A percentile compares a stretch with the other conserved stretches of the same genome.
Evolutionary conservation across 2,113 vertebrate species (phyloP).

Genomic region (Cervus canadensis): DNA sequence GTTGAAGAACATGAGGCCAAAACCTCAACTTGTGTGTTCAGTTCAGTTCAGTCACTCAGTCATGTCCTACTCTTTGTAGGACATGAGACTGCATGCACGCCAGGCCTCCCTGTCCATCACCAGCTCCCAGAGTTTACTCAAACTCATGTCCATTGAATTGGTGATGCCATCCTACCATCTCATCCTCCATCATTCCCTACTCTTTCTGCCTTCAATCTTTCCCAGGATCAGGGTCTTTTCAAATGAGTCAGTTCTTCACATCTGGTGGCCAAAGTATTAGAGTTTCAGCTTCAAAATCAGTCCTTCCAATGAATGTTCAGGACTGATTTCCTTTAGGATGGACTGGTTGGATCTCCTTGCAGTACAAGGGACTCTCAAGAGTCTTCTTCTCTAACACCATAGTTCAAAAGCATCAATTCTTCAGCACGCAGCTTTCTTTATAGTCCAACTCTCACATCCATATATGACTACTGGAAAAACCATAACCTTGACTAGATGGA

Average conservation of each 20-base stretch:
- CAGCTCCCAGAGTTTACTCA: not conserved
- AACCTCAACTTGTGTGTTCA: not conserved
- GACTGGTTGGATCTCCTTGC: not conserved
- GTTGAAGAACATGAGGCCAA: not conserved
- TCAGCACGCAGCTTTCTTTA: accelerated
- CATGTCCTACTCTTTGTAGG: not conserved
- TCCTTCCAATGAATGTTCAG: not conserved
- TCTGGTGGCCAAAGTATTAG: not conserved
- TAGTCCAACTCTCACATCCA: not conserved
- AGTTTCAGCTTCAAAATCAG: not conserved
- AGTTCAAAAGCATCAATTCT: not conserved
- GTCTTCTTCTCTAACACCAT: not conserved
- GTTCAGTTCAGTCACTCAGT: not conserved
- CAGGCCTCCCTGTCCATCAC: not conserved
- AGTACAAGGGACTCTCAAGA: not conserved
- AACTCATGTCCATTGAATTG: not conserved
- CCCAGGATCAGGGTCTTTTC: not conserved
- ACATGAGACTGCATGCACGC: not conserved
- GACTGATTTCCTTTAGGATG: not conserved
- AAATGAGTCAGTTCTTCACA: not conserved
- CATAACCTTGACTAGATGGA: not conserved
- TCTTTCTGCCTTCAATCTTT: not conserved
- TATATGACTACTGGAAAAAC: not conserved
- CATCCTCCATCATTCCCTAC: not conserved
- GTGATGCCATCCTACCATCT: not conserved